Base-by-base conservation (phyloP, 2,113 vertebrate genomes). In the Rhinoptilus africanus region DNA sequence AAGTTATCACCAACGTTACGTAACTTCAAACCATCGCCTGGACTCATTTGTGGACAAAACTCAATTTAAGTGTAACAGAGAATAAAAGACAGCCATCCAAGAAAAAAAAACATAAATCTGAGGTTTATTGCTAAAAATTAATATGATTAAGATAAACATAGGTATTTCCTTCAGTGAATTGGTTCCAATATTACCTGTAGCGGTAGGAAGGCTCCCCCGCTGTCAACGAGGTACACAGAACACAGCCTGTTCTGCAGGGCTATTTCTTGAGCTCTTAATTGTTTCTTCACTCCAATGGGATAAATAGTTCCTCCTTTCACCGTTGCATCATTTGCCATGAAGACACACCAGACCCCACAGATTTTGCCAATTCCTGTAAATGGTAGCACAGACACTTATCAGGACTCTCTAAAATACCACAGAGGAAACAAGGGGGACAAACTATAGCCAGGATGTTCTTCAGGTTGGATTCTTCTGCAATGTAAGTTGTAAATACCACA, bases 221-320 rank as follows among this genome's bases (percentile, higher is more conserved):
- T 99, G 93, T 99, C 99, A 18, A 98, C 98, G 7, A 99, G 93
- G 93, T 99, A 98, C 43, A 99, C 97, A 8, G 97, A 98, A 5
- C 98, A 97, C 83, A 99, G 97, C 8, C 98, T 97, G 94, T 99
- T 99, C 96, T 99, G 98, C 57, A 98, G 95, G 8, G 98, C 98
- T 47, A 99, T 98, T n/a, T 98, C 98, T 68, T 99, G 99, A 10
- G 98, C 98, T 87, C 98, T 93, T 14, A 99, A 89, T 56, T 99
- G 98, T 71, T 99, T 99, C 97, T 99, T 99, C 75, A 99, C 98
- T 3, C 98, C 98, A 90, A 99, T 98, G 2, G 98, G 99, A 91
- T 98, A 99, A 10, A 98, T 92, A 4, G 98, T 98, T 48, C 99
- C 99, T 39, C 98, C 99, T 95, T 99, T 99, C 50, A 99, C 98